Conservation (phyloP, 2,888 invertebrate genomes). For the Rugalucina vietnamica region DNA sequence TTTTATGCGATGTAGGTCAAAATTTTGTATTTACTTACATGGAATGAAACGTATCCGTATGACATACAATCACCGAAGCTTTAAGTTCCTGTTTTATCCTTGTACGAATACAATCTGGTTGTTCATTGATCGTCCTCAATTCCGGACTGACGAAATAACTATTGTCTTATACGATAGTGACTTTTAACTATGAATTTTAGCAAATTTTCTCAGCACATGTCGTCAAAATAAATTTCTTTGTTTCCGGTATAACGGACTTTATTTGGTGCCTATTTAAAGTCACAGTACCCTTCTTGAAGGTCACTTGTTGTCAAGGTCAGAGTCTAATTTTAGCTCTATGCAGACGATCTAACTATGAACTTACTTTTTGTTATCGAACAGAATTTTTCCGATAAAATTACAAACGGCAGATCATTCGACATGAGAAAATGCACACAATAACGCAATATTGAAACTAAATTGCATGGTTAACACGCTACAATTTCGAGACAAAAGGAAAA, state of each 20-base stretch:
- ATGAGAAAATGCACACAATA: neutral
- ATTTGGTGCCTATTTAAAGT: neutral
- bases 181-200: neutral
- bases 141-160: neutral
- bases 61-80: neutral
- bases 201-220: neutral
- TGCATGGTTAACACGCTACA: neutral
- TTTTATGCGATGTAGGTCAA: neutral
- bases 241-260: neutral
- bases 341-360: neutral
- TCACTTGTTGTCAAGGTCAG: constrained; percentile 7
- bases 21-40: neutral
- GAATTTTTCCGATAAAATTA: neutral
- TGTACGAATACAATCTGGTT: neutral
- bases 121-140: neutral
- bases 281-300: constrained; percentile 13
- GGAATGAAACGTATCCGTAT: neutral
- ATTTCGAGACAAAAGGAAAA: neutral
- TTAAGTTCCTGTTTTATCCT: neutral
- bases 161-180: neutral
- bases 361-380: neutral
- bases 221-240: neutral
- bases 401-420: neutral
- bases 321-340: neutral
- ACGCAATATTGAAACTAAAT: neutral